A percentile compares a stretch with the other conserved stretches of the same genome.
Evolutionary conservation across 2,888 invertebrate genomes (phyloP).

Genomic region (Nomada goodeniana): DNA sequence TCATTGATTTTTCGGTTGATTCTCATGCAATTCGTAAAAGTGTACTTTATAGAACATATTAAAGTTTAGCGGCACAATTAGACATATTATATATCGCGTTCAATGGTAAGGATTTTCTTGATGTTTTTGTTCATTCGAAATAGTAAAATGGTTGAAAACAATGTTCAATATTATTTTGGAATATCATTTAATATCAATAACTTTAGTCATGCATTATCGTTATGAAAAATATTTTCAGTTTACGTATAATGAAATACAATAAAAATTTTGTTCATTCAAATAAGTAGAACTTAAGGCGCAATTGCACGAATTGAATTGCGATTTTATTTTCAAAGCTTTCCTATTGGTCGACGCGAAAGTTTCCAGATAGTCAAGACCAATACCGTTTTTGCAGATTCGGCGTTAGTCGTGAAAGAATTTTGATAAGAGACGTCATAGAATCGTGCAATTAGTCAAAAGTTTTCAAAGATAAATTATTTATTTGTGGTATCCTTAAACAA

Average conservation of each 20-base stretch:
- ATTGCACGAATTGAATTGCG: conserved; percentile 34
- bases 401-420: conserved; percentile 60
- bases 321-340: conserved; percentile 34
- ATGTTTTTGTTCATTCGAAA: conserved; percentile 28
- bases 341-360: conserved; percentile 50
- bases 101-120: conserved; percentile 27
- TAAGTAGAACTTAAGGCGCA: background rate
- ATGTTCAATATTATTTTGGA: background rate
- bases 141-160: conserved; percentile 12
- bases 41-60: background rate
- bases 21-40: background rate
- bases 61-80: conserved; percentile 30
- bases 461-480: conserved; percentile 59
- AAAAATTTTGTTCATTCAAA: conserved; percentile 37
- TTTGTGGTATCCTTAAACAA: conserved; percentile 21
- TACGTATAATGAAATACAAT: background rate
- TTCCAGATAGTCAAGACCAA: conserved; percentile 52
- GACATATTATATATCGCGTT: background rate
- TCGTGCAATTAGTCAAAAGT: conserved; percentile 63
- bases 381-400: conserved; percentile 55
- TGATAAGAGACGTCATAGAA: conserved; percentile 62
- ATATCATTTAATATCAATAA: background rate
- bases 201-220: background rate
- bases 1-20: background rate
- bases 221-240: background rate